Evolutionary conservation across 2,113 vertebrate genomes (phyloP).

Genomic region (Leptocoma aspasia): DNA sequence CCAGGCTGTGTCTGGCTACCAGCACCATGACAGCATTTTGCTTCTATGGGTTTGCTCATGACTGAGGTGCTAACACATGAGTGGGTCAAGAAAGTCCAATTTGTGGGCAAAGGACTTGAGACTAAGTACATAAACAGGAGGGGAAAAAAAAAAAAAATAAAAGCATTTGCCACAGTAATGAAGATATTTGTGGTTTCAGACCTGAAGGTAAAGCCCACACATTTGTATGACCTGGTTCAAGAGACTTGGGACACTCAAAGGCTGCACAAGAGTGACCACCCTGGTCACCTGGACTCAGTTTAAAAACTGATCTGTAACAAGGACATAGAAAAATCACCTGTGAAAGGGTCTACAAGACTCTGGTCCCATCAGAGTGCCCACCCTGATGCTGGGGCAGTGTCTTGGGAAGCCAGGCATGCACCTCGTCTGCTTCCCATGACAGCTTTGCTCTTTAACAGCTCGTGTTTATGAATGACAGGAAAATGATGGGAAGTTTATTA

Average conservation of each 20-base stretch:
- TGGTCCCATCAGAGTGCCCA: not conserved
- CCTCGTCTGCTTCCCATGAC: not conserved
- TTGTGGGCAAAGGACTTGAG: not conserved
- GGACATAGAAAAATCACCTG: not conserved
- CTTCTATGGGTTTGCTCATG: rapidly evolving
- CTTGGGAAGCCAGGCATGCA: not conserved
- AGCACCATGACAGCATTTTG: not conserved
- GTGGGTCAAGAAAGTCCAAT: not conserved
- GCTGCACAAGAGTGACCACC: not conserved
- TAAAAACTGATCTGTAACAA: not conserved
- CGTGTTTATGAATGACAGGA: not conserved
- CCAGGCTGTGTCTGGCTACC: not conserved
- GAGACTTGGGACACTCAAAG: not conserved
- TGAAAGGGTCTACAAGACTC: not conserved
- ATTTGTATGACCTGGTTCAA: not conserved
- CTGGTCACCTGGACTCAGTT: not conserved
- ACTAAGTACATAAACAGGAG: rapidly evolving
- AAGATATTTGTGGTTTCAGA: not conserved
- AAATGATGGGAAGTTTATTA: not conserved
- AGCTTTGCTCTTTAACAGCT: not conserved
- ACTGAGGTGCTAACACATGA: not conserved
- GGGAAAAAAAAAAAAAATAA: rapidly evolving
- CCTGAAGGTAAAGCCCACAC: not conserved
- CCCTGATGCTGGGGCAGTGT: not conserved
- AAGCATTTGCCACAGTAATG: not conserved